Evolutionary conservation across 1,140 invertebrate species (phyloP), one percentile per base, ranked within the genome.

Genomic region (Drosophila chauvacae): DNA sequence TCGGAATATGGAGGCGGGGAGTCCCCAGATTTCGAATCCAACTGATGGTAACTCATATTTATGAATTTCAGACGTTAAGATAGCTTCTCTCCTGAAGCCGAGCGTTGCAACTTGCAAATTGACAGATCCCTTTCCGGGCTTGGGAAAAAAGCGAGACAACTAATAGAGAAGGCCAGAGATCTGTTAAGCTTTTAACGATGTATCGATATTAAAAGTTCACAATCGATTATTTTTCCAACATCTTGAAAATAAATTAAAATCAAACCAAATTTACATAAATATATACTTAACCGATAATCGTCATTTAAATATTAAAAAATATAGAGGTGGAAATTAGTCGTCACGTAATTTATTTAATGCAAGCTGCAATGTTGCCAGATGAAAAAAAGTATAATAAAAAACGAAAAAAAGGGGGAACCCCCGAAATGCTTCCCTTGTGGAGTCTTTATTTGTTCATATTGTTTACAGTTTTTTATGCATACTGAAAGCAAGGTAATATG

Each of bases 401-500:
- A 6, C 20, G 6, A 23, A 0, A 6, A 13, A 23, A 3, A 14
- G 16, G 20, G 14, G 10, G 3, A 3, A 1, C 16, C 23, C 14
- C 9, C 7, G 9, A 63, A 58, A 14, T 64, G 16, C 2, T 47
- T 37, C n/a, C n/a, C 14, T 35, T 26, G 4, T 3, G 35, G 53
- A 53, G 35, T 41, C 62, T 20, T 66, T 66, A 30, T 62, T 66
- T 44, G 4, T 35, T 64, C 57, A 35, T 57, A 7, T 33, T 14
- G 28, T 44, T 9, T 51, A 18, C 33, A 39, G 59, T 28, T 60
- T 28, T 6, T 4, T 28, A n/a, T 26, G 41, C 30, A 26, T 13
- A 7, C 2, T 13, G 20, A 16, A n/a, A 37, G 6, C 13, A 26
- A 11, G 37, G 6, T 20, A 26, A 5, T 7, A 26, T 33, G 13